These are phyloP conservation scores for Ditylenchus dipsaci DNA, from an alignment of 1,140 invertebrate species.

Conservation along the genomic window DNA sequence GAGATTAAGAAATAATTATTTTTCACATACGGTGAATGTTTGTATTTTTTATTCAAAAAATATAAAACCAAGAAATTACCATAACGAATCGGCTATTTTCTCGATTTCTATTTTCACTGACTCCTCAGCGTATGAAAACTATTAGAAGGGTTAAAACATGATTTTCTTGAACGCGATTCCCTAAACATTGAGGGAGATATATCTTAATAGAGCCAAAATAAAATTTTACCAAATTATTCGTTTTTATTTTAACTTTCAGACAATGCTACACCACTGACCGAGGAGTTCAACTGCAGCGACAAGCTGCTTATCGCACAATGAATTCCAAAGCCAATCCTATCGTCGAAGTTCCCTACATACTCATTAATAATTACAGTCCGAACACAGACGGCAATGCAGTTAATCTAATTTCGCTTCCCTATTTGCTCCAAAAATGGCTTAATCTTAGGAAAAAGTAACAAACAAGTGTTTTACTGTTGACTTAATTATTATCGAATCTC, in stretches of 20 bases:
- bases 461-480: no score
- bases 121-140: no score
- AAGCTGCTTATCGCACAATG: constrained; percentile 53
- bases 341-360: constrained; percentile 54
- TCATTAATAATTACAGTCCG: constrained; percentile 54
- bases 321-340: constrained; percentile 50
- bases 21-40: no score
- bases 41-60: no score
- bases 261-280: constrained; percentile 50
- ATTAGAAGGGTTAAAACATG: no score
- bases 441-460: constrained; percentile 14
- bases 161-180: no score
- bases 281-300: constrained; percentile 49
- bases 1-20: no score
- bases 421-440: constrained; percentile 55
- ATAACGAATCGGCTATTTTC: no score
- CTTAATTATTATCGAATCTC: no score
- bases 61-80: no score
- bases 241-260: constrained; percentile 8
- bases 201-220: background rate
- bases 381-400: constrained; percentile 49
- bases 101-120: no score
- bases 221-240: background rate
- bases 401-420: constrained; percentile 47
- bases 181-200: no score